Percentiles rank a stretch among this genome's conserved stretches.
phyloP scores from a whole-genome alignment of 2,888 invertebrate species.

The Strigamia transsilvanica region DNA sequence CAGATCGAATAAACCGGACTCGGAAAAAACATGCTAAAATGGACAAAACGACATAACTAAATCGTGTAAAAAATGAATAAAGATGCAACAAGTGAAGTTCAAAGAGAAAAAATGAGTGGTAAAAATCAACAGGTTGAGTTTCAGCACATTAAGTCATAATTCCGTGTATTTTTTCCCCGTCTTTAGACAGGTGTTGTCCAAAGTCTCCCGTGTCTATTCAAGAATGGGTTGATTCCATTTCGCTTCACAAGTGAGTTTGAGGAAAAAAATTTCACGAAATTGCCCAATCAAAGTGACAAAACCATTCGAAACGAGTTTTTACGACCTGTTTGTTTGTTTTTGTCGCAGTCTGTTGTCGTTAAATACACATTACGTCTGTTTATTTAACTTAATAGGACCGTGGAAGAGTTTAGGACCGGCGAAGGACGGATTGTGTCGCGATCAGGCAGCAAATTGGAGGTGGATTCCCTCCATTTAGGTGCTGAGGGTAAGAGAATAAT shows the following conservation, averaged over 20 bases:
- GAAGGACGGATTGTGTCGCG: neutral
- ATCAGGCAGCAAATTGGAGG: neutral
- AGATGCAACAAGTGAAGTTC: slow-evolving; percentile 19
- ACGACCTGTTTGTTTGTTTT: slow-evolving; percentile 21
- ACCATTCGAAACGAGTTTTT: neutral
- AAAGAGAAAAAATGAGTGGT: slow-evolving; percentile 10
- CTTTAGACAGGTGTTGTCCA: slow-evolving; percentile 61
- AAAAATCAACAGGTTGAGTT: neutral
- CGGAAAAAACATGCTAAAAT: neutral
- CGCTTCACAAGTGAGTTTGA: slow-evolving; percentile 15
- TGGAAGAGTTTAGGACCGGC: neutral
- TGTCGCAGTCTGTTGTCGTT: no score
- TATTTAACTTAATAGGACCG: neutral
- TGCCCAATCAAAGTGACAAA: slow-evolving; percentile 23
- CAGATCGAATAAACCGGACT: neutral
- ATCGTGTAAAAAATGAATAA: neutral
- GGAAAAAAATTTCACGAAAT: neutral
- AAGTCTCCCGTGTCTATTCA: slow-evolving; percentile 75
- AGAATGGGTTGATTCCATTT: slow-evolving; percentile 76
- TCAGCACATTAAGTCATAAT: neutral
- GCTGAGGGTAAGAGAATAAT: slow-evolving; percentile 34
- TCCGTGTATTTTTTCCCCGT: neutral
- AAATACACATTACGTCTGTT: neutral
- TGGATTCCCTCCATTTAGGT: slow-evolving; percentile 39
- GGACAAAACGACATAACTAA: neutral